phyloP scores from a whole-genome alignment of 2,113 vertebrate genomes.

The Istiophorus platypterus region DNA sequence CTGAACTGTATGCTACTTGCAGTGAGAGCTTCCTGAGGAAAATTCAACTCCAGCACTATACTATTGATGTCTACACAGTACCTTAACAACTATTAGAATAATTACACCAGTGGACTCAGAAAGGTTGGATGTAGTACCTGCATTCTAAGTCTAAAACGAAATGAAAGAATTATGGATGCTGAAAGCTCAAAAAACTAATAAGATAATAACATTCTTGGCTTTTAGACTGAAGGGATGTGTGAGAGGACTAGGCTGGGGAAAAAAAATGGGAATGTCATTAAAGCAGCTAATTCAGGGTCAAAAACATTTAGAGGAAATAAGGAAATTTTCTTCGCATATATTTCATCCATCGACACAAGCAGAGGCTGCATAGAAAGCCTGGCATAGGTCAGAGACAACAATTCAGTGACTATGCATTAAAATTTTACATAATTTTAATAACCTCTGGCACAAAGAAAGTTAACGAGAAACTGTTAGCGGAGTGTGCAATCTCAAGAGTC shows the following conservation, averaged over 20 bases:
- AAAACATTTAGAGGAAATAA: conserved; percentile 10
- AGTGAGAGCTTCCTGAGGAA: neutral
- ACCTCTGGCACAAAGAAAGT: conserved; percentile 64
- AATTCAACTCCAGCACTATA: neutral
- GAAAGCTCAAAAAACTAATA: neutral
- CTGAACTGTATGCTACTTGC: neutral
- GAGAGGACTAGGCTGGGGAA: neutral
- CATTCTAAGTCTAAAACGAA: neutral
- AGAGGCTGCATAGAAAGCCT: conserved; percentile 7
- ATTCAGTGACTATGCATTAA: conserved; percentile 30
- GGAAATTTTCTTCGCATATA: neutral
- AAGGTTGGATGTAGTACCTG: neutral
- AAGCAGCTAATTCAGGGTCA: conserved; percentile 4
- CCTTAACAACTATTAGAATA: neutral
- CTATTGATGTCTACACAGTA: neutral
- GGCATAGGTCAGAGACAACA: conserved; percentile 19
- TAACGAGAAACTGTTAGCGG: conserved; percentile 61
- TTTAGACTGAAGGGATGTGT: neutral
- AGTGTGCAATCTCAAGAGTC: conserved; percentile 51
- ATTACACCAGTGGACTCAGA: neutral
- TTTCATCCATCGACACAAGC: conserved; percentile 15
- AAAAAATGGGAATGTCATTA: no score
- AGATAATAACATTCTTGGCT: neutral
- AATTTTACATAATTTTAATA: conserved; percentile 55
- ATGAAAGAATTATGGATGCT: neutral